A percentile compares a stretch with the other conserved stretches of the same genome.
These are phyloP conservation scores for Cotesia chilonis DNA, from an alignment of 1,140 invertebrate species.

Conservation along the genomic window DNA sequence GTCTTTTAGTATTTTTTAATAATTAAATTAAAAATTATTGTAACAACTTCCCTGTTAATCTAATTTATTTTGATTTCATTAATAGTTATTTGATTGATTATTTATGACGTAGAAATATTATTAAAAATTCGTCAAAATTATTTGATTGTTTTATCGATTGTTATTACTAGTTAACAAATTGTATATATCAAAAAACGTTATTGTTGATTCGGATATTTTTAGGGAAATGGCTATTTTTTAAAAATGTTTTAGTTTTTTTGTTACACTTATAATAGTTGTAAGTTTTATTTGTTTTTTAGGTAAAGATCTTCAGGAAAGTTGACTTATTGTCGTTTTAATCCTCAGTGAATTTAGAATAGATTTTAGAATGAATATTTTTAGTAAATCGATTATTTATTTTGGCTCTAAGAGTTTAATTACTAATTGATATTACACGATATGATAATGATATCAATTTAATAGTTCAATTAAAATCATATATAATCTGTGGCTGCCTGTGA, in stretches of 20 bases:
- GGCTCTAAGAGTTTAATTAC: background rate
- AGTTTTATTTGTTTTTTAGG: background rate
- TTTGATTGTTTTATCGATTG: too few relatives aligned
- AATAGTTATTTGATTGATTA: background rate
- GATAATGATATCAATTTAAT: background rate
- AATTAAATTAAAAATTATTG: background rate
- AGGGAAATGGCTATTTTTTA: background rate
- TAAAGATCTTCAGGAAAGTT: conserved; percentile 27
- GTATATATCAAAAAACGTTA: too few relatives aligned
- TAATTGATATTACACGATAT: background rate
- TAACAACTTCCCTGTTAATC: conserved; percentile 19
- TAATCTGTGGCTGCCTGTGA: background rate
- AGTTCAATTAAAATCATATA: background rate
- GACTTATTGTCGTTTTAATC: conserved; percentile 24
- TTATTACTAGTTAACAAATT: too few relatives aligned
- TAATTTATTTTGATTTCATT: background rate
- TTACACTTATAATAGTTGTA: background rate
- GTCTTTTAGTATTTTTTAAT: conserved; percentile 61
- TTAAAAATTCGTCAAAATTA: too few relatives aligned
- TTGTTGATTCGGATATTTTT: too few relatives aligned
- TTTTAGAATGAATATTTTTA: conserved; percentile 30
- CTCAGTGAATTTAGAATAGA: conserved; percentile 27
- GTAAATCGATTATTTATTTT: conserved; percentile 11
- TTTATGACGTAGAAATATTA: too few relatives aligned
- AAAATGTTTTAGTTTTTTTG: background rate